Percentiles rank a stretch among this genome's conserved stretches.
Conservation (phyloP, 2,797 vertebrate species). For the Pelobates cultripes region DNA sequence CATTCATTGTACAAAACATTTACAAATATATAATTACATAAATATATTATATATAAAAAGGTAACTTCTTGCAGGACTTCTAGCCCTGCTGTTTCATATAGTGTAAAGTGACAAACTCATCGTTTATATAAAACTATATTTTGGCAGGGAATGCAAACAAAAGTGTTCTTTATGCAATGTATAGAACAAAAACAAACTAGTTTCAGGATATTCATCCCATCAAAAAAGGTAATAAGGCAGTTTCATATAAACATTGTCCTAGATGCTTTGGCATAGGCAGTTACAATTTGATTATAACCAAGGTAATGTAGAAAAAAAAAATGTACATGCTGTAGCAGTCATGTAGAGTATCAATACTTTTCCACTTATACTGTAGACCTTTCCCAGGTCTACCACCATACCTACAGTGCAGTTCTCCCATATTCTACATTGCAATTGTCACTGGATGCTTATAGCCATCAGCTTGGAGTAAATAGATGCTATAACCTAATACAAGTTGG, state of each 20-base stretch:
- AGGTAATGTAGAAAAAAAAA: conserved; percentile 57
- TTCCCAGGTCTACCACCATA: conserved; percentile 2
- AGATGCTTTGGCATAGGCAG: conserved; percentile 55
- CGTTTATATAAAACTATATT: conserved; percentile 59
- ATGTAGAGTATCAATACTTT: conserved; percentile 12
- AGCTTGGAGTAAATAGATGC: conserved; percentile 1
- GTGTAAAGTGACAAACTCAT: conserved; percentile 81
- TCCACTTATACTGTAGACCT: not conserved
- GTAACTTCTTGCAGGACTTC: conserved; percentile 85
- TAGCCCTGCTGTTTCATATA: conserved; percentile 86
- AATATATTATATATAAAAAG: conserved; percentile 74
- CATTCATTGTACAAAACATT: conserved; percentile 87
- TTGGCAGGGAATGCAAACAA: conserved; percentile 17
- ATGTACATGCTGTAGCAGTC: conserved; percentile 16
- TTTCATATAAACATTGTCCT: conserved; percentile 72
- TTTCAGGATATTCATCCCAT: conserved; percentile 57
- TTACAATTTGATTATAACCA: conserved; percentile 25
- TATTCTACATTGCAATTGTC: not conserved
- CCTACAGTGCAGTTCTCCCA: conserved; percentile 6
- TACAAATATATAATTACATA: conserved; percentile 82
- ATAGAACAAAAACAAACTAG: conserved; percentile 53
- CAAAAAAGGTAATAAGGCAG: conserved; percentile 66
- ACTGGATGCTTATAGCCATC: not conserved
- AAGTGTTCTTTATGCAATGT: conserved; percentile 63
- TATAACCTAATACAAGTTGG: not conserved